Conservation (phyloP, 2,113 vertebrate genomes). For the Aythya baeri region DNA sequence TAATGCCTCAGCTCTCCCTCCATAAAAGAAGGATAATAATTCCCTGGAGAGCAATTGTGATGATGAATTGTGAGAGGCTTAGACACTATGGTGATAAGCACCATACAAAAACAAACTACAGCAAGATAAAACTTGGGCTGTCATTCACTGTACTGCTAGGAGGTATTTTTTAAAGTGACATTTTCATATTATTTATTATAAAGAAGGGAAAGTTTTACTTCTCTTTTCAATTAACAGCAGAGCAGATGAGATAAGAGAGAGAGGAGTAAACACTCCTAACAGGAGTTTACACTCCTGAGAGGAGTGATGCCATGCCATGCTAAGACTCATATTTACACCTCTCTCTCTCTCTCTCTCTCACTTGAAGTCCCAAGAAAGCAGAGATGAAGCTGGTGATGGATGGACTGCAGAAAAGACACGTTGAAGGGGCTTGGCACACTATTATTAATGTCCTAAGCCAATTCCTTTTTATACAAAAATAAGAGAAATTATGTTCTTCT, state of each 20-base stretch:
- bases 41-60: background rate
- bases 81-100: background rate
- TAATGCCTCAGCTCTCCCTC: background rate
- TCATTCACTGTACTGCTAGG: background rate
- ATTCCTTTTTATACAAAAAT: background rate
- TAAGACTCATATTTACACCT: background rate
- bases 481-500: background rate
- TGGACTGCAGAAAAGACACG: background rate
- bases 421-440: background rate
- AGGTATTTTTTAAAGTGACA: background rate
- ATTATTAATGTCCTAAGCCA: background rate
- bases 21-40: background rate
- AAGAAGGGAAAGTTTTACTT: background rate
- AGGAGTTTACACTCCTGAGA: background rate
- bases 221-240: background rate
- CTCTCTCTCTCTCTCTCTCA: background rate
- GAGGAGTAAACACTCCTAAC: background rate
- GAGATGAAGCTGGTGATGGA: background rate
- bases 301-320: rapidly evolving
- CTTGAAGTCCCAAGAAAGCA: rapidly evolving
- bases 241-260: background rate
- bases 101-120: rapidly evolving
- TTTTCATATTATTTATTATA: background rate
- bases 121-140: background rate
- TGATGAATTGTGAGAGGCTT: background rate